Conservation (phyloP, 2,888 invertebrate species). For the Leucophenga maculata region DNA sequence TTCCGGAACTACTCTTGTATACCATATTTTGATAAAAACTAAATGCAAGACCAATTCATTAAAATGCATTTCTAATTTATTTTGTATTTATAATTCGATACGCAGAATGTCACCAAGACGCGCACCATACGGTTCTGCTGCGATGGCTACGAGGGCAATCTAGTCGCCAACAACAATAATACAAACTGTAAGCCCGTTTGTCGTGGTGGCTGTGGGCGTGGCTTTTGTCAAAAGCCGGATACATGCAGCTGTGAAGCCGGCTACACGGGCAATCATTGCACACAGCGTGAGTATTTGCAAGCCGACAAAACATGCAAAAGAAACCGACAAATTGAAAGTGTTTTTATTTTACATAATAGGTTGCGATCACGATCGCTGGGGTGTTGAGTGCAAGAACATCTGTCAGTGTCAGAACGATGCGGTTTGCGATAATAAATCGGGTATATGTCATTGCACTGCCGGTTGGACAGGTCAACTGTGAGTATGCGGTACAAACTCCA, state of each 20-base stretch:
- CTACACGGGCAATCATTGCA: slow-evolving; percentile 69
- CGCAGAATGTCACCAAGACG: slow-evolving; percentile 80
- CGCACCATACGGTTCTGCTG: slow-evolving; percentile 83
- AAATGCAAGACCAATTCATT: no score
- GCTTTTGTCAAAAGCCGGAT: slow-evolving; percentile 76
- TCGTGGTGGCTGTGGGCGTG: slow-evolving; percentile 70
- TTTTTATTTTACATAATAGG: slow-evolving; percentile 72
- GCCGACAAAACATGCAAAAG: no score
- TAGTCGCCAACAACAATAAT: slow-evolving; percentile 68
- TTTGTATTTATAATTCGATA: background rate
- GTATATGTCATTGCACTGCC: slow-evolving; percentile 78
- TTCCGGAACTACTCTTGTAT: no score
- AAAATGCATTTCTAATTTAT: background rate
- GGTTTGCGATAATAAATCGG: slow-evolving; percentile 78
- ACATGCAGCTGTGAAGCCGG: slow-evolving; percentile 77
- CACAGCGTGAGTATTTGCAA: slow-evolving; percentile 66
- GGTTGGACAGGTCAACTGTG: slow-evolving; percentile 82
- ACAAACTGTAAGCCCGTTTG: slow-evolving; percentile 71
- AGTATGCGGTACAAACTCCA: slow-evolving; percentile 51
- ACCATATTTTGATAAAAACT: no score
- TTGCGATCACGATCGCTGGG: slow-evolving; percentile 82
- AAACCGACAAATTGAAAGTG: slow-evolving; percentile 38
- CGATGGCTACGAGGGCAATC: slow-evolving; percentile 78
- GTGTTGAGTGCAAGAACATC: slow-evolving; percentile 79
- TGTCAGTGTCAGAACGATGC: slow-evolving; percentile 79